A percentile compares a stretch with the other conserved stretches of the same genome.
Evolutionary conservation across 1,140 invertebrate species (phyloP).

Genomic region (Holcopasites calliopsidis): DNA sequence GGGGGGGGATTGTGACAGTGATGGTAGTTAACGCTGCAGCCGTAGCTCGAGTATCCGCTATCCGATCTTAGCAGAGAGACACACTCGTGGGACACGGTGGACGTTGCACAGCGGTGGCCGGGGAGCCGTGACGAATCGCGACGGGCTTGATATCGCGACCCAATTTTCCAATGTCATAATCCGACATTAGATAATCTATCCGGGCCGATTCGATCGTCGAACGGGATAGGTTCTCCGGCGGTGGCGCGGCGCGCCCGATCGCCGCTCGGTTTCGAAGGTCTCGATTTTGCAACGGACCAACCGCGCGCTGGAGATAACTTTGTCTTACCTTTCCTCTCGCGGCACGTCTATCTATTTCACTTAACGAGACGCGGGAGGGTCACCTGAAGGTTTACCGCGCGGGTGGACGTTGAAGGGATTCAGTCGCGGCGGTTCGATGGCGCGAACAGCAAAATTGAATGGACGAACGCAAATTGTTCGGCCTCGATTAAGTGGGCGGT

Average conservation of each 20-base stretch:
- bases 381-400: not conserved
- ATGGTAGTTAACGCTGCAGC: constrained; percentile 57
- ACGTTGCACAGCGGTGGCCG: constrained; percentile 29
- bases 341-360: constrained; percentile 20
- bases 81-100: constrained; percentile 55
- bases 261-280: not conserved
- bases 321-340: constrained; percentile 20
- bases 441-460: constrained; percentile 13
- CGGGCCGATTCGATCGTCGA: constrained; percentile 7
- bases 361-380: constrained; percentile 16
- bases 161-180: constrained; percentile 66
- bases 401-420: constrained; percentile 31
- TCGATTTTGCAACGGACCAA: constrained; percentile 10
- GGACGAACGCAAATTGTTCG: not conserved
- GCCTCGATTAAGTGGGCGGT: not conserved
- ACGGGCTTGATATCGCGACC: constrained; percentile 36
- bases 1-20: constrained; percentile 44
- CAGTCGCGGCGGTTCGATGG: not conserved
- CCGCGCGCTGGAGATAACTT: not conserved
- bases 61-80: constrained; percentile 59
- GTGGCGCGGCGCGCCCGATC: not conserved
- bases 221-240: not conserved
- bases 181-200: constrained; percentile 41
- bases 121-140: constrained; percentile 47
- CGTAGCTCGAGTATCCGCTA: constrained; percentile 58